These are phyloP conservation scores for Furcifer pardalis DNA, from an alignment of 2,797 vertebrate species.

Conservation along the genomic window DNA sequence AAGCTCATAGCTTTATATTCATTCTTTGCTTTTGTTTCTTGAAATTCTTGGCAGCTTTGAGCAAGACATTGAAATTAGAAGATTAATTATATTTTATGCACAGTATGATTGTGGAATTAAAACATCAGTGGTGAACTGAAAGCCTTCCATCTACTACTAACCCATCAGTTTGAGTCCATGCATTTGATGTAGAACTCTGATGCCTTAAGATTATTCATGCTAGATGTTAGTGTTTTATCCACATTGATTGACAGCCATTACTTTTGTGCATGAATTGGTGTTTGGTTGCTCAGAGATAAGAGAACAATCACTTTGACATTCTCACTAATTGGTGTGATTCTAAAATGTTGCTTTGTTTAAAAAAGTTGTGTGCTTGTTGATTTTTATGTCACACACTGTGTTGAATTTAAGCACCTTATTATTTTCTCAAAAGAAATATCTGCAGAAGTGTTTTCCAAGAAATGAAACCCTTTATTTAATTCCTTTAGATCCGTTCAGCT, in stretches of 20 bases:
- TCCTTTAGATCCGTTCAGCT: slow-evolving; percentile 23
- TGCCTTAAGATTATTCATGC: slow-evolving; percentile 44
- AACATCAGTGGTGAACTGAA: slow-evolving; percentile 47
- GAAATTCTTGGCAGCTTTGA: slow-evolving; percentile 53
- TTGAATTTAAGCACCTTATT: slow-evolving; percentile 26
- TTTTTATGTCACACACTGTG: slow-evolving; percentile 24
- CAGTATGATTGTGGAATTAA: slow-evolving; percentile 60
- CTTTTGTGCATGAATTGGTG: slow-evolving; percentile 50
- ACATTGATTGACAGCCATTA: slow-evolving; percentile 52
- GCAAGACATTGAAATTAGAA: slow-evolving; percentile 32
- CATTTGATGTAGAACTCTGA: slow-evolving; percentile 51
- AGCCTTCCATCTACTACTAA: slow-evolving; percentile 43
- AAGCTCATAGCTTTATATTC: slow-evolving; percentile 25
- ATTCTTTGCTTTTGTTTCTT: slow-evolving; percentile 26
- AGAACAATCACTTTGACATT: slow-evolving; percentile 58
- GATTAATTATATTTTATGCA: slow-evolving; percentile 63
- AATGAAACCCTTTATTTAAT: slow-evolving; percentile 42
- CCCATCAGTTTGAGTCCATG: slow-evolving; percentile 51
- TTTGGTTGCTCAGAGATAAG: slow-evolving; percentile 34
- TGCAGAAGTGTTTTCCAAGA: slow-evolving; percentile 41
- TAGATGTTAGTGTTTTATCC: slow-evolving; percentile 51
- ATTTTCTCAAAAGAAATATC: slow-evolving; percentile 39
- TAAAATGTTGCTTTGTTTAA: slow-evolving; percentile 50
- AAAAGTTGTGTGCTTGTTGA: slow-evolving; percentile 12
- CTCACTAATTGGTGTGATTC: slow-evolving; percentile 54